Percentiles rank a stretch among this genome's conserved stretches.
Evolutionary conservation across 2,888 invertebrate species (phyloP).

Genomic region (Patella caerulea): DNA sequence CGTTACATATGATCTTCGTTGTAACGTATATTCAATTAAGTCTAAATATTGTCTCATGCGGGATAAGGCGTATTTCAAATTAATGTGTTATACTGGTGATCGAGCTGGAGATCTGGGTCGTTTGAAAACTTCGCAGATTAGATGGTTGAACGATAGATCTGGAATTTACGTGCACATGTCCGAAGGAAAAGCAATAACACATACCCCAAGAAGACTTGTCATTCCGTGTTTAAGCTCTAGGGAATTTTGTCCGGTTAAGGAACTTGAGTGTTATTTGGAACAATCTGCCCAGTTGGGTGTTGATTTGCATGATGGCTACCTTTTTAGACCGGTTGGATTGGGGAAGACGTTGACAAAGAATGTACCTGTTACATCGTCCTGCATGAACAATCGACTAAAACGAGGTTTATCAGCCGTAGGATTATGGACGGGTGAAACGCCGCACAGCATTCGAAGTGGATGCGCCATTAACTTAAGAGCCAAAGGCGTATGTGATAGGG

Average conservation of each 20-base stretch:
- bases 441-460: not conserved
- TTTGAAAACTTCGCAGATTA: not conserved
- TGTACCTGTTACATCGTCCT: too few relatives aligned
- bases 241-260: too few relatives aligned
- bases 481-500: not conserved
- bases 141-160: not conserved
- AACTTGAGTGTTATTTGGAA: too few relatives aligned
- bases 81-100: not conserved
- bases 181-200: not conserved
- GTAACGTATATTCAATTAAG: not conserved
- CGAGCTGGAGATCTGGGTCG: not conserved
- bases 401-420: not conserved
- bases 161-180: not conserved
- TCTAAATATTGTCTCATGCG: not conserved
- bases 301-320: too few relatives aligned
- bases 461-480: conserved; percentile 12
- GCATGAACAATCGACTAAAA: conserved; percentile 1
- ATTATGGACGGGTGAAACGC: conserved; percentile 15
- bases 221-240: not conserved
- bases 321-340: too few relatives aligned
- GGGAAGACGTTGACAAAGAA: too few relatives aligned
- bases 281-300: too few relatives aligned
- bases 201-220: too few relatives aligned
- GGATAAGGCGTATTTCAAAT: not conserved
- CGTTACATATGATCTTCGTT: not conserved